These are phyloP conservation scores for Sesamia inferens DNA, from an alignment of 2,888 invertebrate genomes.

Conservation along the genomic window DNA sequence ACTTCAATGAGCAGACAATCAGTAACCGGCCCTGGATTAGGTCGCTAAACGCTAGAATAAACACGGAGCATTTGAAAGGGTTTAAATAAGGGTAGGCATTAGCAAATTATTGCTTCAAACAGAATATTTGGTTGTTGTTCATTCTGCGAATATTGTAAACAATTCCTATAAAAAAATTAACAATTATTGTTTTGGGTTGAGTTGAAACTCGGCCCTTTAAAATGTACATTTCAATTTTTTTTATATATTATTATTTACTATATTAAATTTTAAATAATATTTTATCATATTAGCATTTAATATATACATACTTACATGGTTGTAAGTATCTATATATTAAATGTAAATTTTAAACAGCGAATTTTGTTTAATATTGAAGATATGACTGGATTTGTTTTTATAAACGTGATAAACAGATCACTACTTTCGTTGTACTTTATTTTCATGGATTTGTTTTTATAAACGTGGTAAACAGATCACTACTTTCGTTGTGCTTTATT, in stretches of 20 bases:
- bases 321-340: not conserved
- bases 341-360: not conserved
- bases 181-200: not conserved
- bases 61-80: constrained; percentile 38
- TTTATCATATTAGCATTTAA: no score
- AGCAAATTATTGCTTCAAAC: constrained; percentile 13
- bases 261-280: not conserved
- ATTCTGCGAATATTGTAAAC: constrained; percentile 4
- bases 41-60: constrained; percentile 17
- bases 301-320: no score
- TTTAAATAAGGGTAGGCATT: constrained; percentile 1
- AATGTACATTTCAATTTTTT: not conserved
- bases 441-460: no score
- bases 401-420: no score
- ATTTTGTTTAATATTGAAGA: not conserved
- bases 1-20: constrained; percentile 6
- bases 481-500: not conserved
- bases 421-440: no score
- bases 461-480: not conserved
- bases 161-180: not conserved
- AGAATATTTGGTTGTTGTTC: constrained; percentile 6
- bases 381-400: no score
- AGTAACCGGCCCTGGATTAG: constrained; percentile 30
- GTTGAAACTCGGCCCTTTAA: not conserved
- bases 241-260: not conserved